A percentile compares a stretch with the other conserved stretches of the same genome.
Evolutionary conservation across 35 echinoderm and acorn worm species (phyloP).

Genomic region (Anneissia japonica): DNA sequence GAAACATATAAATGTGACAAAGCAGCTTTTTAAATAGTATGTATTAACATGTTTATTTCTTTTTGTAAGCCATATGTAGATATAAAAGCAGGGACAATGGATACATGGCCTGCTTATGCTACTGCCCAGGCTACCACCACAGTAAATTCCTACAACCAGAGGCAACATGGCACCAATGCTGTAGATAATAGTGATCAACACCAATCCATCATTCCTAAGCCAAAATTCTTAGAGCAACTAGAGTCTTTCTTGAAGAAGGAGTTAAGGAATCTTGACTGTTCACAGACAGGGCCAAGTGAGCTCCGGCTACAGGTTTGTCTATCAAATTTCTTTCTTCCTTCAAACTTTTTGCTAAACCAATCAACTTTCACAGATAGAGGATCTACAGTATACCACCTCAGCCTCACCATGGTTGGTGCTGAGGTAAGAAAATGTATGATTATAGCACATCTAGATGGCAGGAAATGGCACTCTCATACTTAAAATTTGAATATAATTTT

Average conservation of each 20-base stretch:
- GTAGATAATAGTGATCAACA: slow-evolving; percentile 42
- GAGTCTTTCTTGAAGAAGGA: slow-evolving; percentile 87
- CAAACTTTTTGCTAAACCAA: no score
- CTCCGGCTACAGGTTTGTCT: slow-evolving; percentile 69
- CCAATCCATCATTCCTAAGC: slow-evolving; percentile 72
- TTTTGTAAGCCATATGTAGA: slow-evolving; percentile 74
- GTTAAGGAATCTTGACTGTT: slow-evolving; percentile 55
- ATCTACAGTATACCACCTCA: no score
- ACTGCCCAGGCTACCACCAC: slow-evolving; percentile 68
- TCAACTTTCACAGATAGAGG: no score
- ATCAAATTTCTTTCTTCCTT: no score
- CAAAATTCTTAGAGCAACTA: slow-evolving; percentile 87
- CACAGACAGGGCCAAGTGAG: slow-evolving; percentile 59
- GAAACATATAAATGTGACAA: no score
- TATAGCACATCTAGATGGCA: no score
- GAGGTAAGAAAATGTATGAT: no score
- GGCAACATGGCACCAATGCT: slow-evolving; percentile 9
- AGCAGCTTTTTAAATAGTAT: no score
- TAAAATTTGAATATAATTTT: not conserved
- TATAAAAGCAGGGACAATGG: slow-evolving; percentile 72
- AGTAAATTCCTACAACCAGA: slow-evolving; percentile 34
- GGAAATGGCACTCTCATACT: no score
- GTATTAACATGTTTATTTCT: no score
- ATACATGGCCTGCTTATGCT: slow-evolving; percentile 92
- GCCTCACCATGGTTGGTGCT: no score